Evolutionary conservation across 2,113 vertebrate genomes (phyloP).

Genomic region (Macaca nemestrina): DNA sequence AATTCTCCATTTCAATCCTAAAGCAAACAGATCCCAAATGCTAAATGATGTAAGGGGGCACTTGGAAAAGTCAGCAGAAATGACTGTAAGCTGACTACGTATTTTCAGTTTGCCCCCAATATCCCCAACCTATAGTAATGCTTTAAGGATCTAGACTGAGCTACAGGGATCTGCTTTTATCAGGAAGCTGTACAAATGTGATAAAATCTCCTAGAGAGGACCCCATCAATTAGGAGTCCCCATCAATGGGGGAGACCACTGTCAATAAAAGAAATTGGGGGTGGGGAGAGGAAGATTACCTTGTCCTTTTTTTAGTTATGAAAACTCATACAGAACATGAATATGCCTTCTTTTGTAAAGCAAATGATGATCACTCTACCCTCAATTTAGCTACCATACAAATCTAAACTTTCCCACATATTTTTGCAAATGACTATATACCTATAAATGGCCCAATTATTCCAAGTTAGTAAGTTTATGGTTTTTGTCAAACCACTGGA

Average conservation of each 20-base stretch:
- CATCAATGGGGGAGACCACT: neutral
- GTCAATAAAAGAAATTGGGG: neutral
- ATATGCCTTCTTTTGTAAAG: neutral
- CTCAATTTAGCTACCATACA: neutral
- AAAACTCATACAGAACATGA: neutral
- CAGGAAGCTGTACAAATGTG: neutral
- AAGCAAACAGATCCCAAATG: conserved; percentile 4
- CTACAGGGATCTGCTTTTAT: neutral
- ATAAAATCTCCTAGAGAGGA: neutral
- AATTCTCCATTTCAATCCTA: neutral
- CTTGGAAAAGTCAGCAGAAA: neutral
- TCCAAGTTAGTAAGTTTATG: neutral
- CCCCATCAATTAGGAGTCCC: neutral
- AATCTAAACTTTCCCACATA: neutral
- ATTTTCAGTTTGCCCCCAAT: neutral
- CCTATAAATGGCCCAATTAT: neutral
- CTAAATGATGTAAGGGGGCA: neutral
- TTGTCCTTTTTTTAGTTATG: neutral
- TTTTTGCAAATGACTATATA: neutral
- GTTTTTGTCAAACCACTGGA: neutral
- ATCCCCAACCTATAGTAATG: neutral
- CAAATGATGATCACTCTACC: neutral
- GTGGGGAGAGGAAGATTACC: neutral
- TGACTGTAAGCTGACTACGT: neutral
- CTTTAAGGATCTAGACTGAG: neutral